Conservation (phyloP, 2,888 invertebrate genomes). For the Phragmatobia fuliginosa region DNA sequence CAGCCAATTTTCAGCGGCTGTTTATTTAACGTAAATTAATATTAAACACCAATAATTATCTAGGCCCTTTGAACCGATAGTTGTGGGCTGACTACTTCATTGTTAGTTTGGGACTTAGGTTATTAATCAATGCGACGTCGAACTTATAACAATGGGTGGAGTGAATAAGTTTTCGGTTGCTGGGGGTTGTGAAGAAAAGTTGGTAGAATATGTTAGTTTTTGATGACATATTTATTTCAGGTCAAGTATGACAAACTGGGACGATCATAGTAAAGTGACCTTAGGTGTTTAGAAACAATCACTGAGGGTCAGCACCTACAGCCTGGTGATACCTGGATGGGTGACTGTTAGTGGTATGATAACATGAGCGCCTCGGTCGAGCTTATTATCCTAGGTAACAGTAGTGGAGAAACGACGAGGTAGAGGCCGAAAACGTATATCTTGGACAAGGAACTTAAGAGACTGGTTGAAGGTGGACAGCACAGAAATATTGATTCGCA, state of each 20-base stretch:
- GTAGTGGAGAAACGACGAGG: no score
- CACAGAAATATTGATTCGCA: no score
- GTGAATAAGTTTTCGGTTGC: background rate
- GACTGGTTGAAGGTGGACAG: no score
- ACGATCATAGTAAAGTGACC: no score
- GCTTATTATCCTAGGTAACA: no score
- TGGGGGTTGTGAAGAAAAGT: background rate
- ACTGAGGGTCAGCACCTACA: no score
- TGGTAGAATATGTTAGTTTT: background rate
- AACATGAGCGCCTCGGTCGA: no score
- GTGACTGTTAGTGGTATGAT: no score
- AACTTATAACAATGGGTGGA: constrained; percentile 14
- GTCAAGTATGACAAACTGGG: background rate
- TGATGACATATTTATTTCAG: background rate
- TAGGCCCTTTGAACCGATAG: constrained; percentile 20
- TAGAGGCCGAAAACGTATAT: no score
- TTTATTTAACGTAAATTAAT: background rate
- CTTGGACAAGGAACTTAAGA: no score
- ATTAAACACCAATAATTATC: constrained; percentile 11
- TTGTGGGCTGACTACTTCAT: constrained; percentile 36
- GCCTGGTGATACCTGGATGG: no score
- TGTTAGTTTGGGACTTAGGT: constrained; percentile 37
- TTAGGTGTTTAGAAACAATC: no score
- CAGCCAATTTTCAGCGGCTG: background rate
- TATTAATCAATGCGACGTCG: constrained; percentile 23